Evolutionary conservation across 2,113 vertebrate species (phyloP).

Genomic region (Peucedramus taeniatus): DNA sequence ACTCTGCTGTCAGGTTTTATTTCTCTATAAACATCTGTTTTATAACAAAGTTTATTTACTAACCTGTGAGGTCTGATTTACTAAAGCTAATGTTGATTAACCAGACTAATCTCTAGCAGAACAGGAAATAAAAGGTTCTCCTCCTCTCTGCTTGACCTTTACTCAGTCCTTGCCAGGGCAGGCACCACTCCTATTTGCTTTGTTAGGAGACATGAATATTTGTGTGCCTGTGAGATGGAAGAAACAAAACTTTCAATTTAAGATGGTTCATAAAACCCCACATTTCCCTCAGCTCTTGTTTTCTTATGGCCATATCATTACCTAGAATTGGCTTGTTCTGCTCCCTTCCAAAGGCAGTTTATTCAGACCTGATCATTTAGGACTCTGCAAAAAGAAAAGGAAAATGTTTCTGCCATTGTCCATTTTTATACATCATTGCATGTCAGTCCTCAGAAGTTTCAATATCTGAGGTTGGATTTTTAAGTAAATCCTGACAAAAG

Average conservation of each 20-base stretch:
- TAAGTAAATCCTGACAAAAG: not conserved
- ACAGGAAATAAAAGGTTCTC: not conserved
- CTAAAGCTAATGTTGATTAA: not conserved
- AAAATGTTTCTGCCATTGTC: rapidly evolving
- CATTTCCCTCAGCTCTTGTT: not conserved
- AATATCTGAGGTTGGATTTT: not conserved
- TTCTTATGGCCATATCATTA: not conserved
- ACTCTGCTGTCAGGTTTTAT: not conserved
- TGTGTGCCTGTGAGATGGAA: not conserved
- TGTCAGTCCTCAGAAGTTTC: not conserved
- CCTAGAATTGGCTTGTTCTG: not conserved
- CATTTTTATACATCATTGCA: not conserved
- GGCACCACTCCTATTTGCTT: not conserved
- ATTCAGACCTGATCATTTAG: not conserved
- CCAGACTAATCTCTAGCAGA: not conserved
- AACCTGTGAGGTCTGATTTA: not conserved
- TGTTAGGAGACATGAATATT: not conserved
- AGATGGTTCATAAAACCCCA: not conserved
- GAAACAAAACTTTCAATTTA: not conserved
- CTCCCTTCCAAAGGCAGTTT: not conserved
- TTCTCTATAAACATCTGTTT: not conserved
- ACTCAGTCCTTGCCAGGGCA: not conserved
- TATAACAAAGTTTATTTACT: not conserved
- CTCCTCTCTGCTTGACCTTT: constrained; percentile 13
- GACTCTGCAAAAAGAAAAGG: not conserved